Conservation (phyloP, 2,797 vertebrate species). For the Hemibagrus guttatus region DNA sequence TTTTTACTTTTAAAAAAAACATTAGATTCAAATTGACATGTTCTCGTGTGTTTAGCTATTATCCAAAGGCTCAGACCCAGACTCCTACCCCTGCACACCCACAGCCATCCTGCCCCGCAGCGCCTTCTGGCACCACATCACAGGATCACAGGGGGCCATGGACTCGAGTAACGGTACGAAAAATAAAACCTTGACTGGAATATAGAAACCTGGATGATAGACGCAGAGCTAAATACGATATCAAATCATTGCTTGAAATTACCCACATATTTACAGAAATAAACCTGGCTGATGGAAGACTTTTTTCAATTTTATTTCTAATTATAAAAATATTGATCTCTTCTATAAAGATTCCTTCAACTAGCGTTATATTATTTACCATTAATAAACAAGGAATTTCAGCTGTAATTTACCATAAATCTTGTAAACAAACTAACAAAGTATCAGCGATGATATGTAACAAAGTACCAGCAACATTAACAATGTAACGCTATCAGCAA, state of each 20-base stretch:
- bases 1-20: too few relatives aligned
- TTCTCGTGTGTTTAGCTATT: slow-evolving; percentile 73
- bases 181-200: background rate
- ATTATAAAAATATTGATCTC: background rate
- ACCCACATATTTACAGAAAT: background rate
- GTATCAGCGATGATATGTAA: background rate
- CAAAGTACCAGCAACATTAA: background rate
- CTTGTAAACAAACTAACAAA: background rate
- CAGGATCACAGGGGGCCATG: slow-evolving; percentile 81
- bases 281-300: background rate
- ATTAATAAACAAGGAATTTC: background rate
- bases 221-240: background rate
- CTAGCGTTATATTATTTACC: background rate
- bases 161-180: slow-evolving; percentile 78
- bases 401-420: background rate
- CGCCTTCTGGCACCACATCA: slow-evolving; percentile 97
- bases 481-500: background rate
- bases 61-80: slow-evolving; percentile 83
- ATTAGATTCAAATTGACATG: background rate
- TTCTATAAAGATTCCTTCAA: background rate
- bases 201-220: background rate
- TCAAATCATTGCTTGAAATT: background rate
- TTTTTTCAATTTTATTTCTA: background rate
- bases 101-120: slow-evolving; percentile 92
- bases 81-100: slow-evolving; percentile 88